A percentile compares a stretch with the other conserved stretches of the same genome.
These are phyloP conservation scores for Gymnopithys bicolor DNA, from an alignment of 2,797 vertebrate genomes.

Conservation along the genomic window DNA sequence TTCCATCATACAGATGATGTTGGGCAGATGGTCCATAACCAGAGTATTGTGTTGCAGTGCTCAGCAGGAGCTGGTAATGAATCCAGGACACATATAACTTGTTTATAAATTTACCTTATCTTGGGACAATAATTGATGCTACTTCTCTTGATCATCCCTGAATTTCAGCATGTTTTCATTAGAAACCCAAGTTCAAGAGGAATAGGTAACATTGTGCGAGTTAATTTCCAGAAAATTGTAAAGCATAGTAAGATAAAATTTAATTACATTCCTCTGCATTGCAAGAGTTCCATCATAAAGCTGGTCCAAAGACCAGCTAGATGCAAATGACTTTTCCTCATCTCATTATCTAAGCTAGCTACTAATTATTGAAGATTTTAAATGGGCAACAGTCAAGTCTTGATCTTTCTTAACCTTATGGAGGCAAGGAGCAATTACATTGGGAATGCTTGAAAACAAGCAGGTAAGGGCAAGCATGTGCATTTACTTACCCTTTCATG, in stretches of 20 bases:
- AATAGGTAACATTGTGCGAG: neutral
- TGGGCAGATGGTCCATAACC: neutral
- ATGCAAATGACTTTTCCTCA: neutral
- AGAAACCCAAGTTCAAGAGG: neutral
- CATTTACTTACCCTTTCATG: neutral
- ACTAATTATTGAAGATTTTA: neutral
- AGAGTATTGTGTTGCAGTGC: neutral
- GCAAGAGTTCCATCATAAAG: neutral
- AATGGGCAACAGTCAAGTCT: neutral
- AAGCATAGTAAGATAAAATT: neutral
- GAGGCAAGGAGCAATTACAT: neutral
- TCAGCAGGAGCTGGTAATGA: neutral
- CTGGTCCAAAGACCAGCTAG: neutral
- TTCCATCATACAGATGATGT: neutral
- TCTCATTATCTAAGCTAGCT: neutral
- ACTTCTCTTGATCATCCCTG: neutral
- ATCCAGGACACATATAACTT: neutral
- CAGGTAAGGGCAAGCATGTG: neutral
- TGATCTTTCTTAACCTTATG: neutral
- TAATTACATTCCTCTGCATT: neutral
- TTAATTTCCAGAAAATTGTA: neutral
- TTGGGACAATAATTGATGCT: neutral
- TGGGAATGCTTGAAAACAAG: neutral
- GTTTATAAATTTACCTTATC: neutral
- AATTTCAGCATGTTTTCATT: neutral